Conservation (phyloP, 2,113 vertebrate genomes). For the Camelus bactrianus region DNA sequence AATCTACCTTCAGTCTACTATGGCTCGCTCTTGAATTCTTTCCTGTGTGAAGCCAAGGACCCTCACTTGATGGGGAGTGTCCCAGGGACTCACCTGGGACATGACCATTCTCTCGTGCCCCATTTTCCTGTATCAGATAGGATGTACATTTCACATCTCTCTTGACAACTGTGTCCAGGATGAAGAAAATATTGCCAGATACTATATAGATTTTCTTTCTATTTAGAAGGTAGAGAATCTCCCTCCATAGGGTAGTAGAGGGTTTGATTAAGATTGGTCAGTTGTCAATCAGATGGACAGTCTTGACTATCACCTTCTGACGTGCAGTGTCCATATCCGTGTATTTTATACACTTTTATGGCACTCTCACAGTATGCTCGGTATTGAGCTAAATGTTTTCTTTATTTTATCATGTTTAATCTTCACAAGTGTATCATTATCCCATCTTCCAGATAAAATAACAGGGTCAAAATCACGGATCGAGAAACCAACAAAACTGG, state of each 20-base stretch:
- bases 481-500: conserved; percentile 2
- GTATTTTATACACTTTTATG: neutral
- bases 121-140: too few relatives aligned
- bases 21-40: too few relatives aligned
- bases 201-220: neutral
- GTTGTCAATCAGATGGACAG: neutral
- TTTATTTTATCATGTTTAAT: neutral
- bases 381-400: neutral
- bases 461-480: neutral
- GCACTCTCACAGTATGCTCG: neutral
- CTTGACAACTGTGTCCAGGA: neutral
- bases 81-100: too few relatives aligned
- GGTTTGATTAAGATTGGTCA: neutral
- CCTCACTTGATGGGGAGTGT: too few relatives aligned
- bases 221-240: neutral
- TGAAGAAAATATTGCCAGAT: neutral
- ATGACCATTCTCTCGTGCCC: too few relatives aligned
- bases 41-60: too few relatives aligned
- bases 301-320: neutral
- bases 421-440: neutral
- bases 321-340: accelerated
- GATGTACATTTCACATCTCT: neutral
- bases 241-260: neutral
- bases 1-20: too few relatives aligned
- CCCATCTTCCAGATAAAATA: conserved; percentile 38